These are phyloP conservation scores for Hormaphis cornu DNA, from an alignment of 1,140 invertebrate genomes.

Conservation along the genomic window DNA sequence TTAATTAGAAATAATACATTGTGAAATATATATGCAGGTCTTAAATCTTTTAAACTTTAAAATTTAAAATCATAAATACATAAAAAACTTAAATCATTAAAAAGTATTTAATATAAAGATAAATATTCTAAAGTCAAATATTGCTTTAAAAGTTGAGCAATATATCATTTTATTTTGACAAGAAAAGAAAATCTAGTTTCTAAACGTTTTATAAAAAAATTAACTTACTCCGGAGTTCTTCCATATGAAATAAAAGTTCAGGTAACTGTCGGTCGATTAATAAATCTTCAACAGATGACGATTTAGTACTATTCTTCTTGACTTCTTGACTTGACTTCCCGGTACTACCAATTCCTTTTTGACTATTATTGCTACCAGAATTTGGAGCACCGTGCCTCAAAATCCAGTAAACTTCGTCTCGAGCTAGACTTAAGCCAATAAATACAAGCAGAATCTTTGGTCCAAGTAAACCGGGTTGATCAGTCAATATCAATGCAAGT, in stretches of 20 bases:
- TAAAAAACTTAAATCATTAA: too few relatives aligned
- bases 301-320: constrained; percentile 73
- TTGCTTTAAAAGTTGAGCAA: too few relatives aligned
- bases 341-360: neutral
- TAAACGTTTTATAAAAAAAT: too few relatives aligned
- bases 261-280: constrained; percentile 88
- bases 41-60: too few relatives aligned
- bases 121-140: too few relatives aligned
- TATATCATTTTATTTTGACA: too few relatives aligned
- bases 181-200: too few relatives aligned
- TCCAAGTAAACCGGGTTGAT: constrained; percentile 93
- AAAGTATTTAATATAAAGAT: too few relatives aligned
- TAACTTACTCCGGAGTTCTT: constrained; percentile 68
- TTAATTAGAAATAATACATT: too few relatives aligned
- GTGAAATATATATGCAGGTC: too few relatives aligned
- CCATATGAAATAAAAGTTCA: constrained; percentile 95
- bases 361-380: neutral
- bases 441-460: constrained; percentile 93
- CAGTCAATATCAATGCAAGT: constrained; percentile 86
- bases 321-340: constrained; percentile 65
- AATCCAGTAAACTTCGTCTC: constrained; percentile 96
- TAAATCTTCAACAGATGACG: constrained; percentile 64
- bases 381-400: constrained; percentile 75
- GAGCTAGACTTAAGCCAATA: constrained; percentile 86
- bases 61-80: too few relatives aligned